A percentile compares a stretch with the other conserved stretches of the same genome.
Evolutionary conservation across 2,113 vertebrate genomes (phyloP).

Genomic region (Elephas maximus): DNA sequence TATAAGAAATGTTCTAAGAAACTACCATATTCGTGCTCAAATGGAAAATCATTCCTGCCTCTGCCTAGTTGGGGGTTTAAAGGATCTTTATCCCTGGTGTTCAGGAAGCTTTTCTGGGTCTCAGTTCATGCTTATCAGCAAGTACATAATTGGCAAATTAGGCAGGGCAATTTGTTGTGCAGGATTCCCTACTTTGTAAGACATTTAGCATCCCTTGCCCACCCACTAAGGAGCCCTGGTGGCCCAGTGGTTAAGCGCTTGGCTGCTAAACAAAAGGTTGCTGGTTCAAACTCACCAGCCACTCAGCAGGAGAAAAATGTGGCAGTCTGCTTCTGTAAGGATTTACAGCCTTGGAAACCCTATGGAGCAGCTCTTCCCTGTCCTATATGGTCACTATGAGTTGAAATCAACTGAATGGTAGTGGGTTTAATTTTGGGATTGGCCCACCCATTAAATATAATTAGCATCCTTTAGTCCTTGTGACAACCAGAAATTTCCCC

Average conservation of each 20-base stretch:
- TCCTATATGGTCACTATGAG: no score
- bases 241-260: no score
- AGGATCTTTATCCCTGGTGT: neutral
- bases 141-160: neutral
- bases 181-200: neutral
- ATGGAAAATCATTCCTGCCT: neutral
- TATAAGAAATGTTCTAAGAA: slow-evolving; percentile 37
- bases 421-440: no score
- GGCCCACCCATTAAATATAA: neutral
- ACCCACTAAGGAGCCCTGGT: neutral
- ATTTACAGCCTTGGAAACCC: no score
- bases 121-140: neutral
- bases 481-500: neutral
- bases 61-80: neutral
- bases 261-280: no score
- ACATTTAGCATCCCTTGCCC: neutral
- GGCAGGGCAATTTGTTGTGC: neutral
- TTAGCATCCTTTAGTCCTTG: neutral
- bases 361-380: no score
- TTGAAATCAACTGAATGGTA: no score
- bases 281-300: no score
- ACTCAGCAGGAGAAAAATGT: no score
- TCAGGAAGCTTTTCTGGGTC: neutral
- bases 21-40: neutral
- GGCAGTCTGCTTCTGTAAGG: no score